These are phyloP conservation scores for Pantherophis guttatus DNA, from an alignment of 2,113 vertebrate species.

Conservation along the genomic window DNA sequence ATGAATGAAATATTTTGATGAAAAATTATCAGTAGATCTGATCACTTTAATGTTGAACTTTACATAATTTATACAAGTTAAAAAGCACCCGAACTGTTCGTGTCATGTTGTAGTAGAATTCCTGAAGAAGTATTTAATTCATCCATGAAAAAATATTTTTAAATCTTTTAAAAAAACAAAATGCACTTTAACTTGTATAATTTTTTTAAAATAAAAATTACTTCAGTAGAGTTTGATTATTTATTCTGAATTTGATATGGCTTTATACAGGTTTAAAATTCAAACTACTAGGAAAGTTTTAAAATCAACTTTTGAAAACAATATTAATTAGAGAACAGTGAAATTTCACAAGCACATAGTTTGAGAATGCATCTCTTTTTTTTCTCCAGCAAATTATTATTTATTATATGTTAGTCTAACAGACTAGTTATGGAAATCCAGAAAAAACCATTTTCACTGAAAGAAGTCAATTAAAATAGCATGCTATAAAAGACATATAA, in stretches of 20 bases:
- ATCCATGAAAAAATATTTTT: background rate
- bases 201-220: conserved; percentile 37
- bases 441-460: conserved; percentile 40
- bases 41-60: background rate
- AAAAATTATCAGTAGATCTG: background rate
- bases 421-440: conserved; percentile 23
- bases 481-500: conserved; percentile 30
- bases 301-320: conserved; percentile 53
- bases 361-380: conserved; percentile 44
- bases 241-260: conserved; percentile 53
- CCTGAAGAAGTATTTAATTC: background rate
- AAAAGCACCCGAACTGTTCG: background rate
- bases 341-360: conserved; percentile 41
- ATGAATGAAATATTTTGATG: background rate
- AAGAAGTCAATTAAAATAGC: conserved; percentile 51
- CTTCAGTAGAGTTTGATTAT: conserved; percentile 38
- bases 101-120: background rate
- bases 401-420: conserved; percentile 45
- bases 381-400: conserved; percentile 41
- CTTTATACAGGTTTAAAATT: conserved; percentile 51
- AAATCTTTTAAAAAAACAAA: conserved; percentile 27
- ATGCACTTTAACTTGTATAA: conserved; percentile 8
- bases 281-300: conserved; percentile 53
- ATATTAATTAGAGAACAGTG: conserved; percentile 51
- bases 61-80: background rate